phyloP scores from a whole-genome alignment of 2,888 invertebrate species.

The Cacoxenus indagator region DNA sequence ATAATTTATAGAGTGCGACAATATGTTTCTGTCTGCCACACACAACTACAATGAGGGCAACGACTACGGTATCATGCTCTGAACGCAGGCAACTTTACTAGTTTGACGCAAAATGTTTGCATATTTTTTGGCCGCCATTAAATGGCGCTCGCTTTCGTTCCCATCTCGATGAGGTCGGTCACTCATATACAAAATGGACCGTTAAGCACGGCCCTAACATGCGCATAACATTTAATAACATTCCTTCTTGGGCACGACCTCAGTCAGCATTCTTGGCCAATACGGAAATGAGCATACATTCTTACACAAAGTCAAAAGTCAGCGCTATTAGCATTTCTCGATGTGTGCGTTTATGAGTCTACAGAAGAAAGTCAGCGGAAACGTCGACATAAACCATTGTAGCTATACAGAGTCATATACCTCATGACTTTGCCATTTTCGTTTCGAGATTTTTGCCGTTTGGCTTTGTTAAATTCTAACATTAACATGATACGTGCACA shows the following conservation, averaged over 20 bases:
- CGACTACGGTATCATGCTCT: neutral
- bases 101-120: constrained; percentile 18
- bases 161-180: neutral
- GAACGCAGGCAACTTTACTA: constrained; percentile 41
- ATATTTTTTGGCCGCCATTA: constrained; percentile 22
- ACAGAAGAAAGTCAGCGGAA: too few relatives aligned
- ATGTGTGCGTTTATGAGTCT: neutral
- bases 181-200: neutral
- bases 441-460: neutral
- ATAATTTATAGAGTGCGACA: constrained; percentile 63
- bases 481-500: neutral
- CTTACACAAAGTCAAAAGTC: constrained; percentile 38
- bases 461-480: too few relatives aligned
- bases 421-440: neutral
- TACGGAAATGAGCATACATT: constrained; percentile 17
- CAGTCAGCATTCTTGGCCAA: neutral
- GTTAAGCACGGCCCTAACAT: constrained; percentile 20
- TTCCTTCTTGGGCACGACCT: neutral
- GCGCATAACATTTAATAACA: constrained; percentile 25
- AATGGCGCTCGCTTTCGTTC: neutral
- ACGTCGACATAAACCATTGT: too few relatives aligned
- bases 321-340: constrained; percentile 41
- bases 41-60: neutral
- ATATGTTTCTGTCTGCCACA: constrained; percentile 51
- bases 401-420: neutral